Evolutionary conservation across 1,140 invertebrate genomes (phyloP).

Genomic region (Lerema accius): DNA sequence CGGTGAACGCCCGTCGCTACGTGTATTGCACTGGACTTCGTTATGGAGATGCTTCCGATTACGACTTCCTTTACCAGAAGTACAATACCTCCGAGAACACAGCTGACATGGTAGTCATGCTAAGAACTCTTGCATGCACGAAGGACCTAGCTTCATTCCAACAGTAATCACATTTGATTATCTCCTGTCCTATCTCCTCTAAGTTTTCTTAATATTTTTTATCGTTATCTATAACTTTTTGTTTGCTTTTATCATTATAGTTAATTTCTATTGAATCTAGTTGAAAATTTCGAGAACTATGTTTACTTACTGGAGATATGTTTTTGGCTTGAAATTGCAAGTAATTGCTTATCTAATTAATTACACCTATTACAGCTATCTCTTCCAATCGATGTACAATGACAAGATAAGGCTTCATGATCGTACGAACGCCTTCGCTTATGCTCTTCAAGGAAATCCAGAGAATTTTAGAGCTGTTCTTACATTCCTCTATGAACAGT

Average conservation of each 20-base stretch:
- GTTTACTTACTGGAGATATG: too few species aligned
- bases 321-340: too few species aligned
- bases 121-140: slow-evolving; percentile 84
- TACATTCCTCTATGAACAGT: slow-evolving; percentile 59
- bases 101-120: slow-evolving; percentile 85
- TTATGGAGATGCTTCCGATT: slow-evolving; percentile 79
- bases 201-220: too few species aligned
- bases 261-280: too few species aligned
- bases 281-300: too few species aligned
- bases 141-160: slow-evolving; percentile 66
- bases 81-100: slow-evolving; percentile 82
- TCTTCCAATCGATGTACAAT: slow-evolving; percentile 56
- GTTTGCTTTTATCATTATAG: too few species aligned
- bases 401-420: slow-evolving; percentile 69
- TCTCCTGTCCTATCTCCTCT: too few species aligned
- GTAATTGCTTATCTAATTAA: slow-evolving; percentile 3
- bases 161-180: slow-evolving; percentile 71
- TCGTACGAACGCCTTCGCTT: slow-evolving; percentile 63
- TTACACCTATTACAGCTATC: slow-evolving; percentile 55
- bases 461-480: slow-evolving; percentile 60
- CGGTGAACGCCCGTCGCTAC: slow-evolving; percentile 65
- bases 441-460: slow-evolving; percentile 65
- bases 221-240: too few species aligned
- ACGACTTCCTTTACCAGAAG: slow-evolving; percentile 82
- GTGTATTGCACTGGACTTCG: slow-evolving; percentile 84